phyloP scores from a whole-genome alignment of 1,140 invertebrate genomes.

The Halictus rubicundus region DNA sequence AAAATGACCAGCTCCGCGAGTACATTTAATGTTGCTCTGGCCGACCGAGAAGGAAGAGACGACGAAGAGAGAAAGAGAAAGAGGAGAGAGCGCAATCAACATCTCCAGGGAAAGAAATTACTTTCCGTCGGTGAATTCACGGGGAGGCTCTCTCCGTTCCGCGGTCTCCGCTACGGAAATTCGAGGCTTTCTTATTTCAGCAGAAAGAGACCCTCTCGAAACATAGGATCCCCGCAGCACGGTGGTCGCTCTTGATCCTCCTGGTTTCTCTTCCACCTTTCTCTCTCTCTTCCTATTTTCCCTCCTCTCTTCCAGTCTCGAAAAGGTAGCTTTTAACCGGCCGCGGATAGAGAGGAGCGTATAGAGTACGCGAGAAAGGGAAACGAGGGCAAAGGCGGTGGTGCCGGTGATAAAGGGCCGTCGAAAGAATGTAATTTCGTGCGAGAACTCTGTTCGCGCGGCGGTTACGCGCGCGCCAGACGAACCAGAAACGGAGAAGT shows the following conservation, averaged over 20 bases:
- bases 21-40: constrained; percentile 12
- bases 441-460: constrained; percentile 9
- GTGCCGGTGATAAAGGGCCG: not conserved
- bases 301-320: not conserved
- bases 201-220: not conserved
- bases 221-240: not conserved
- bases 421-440: constrained; percentile 34
- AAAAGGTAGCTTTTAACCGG: constrained; percentile 5
- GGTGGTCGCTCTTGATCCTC: constrained; percentile 11
- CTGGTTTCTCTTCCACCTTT: not conserved
- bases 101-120: constrained; percentile 27
- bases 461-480: not conserved
- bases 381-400: not conserved
- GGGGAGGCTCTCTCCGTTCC: not conserved
- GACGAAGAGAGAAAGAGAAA: too few species aligned
- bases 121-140: constrained; percentile 2
- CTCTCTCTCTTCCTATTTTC: not conserved
- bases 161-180: not conserved
- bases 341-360: not conserved
- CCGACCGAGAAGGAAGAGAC: not conserved
- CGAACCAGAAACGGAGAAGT: not conserved
- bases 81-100: constrained; percentile 16
- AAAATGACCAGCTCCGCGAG: constrained; percentile 7
- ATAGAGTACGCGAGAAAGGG: not conserved
- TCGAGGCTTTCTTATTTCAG: constrained; percentile 26